These are phyloP conservation scores for Oreocharis arfaki DNA, from an alignment of 2,113 vertebrate species.

Conservation along the genomic window DNA sequence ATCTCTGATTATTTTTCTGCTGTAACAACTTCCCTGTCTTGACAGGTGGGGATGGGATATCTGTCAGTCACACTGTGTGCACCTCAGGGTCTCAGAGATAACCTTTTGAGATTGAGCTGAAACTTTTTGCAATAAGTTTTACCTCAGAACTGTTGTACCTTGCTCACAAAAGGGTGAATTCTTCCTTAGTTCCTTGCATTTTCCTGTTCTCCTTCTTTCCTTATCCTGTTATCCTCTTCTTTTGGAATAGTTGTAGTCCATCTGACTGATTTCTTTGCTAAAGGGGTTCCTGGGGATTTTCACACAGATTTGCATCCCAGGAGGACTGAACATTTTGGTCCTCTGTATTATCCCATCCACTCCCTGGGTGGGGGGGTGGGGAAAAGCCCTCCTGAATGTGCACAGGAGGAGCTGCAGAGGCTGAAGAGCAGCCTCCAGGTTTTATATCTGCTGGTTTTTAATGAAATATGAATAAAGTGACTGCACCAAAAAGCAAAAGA, in stretches of 20 bases:
- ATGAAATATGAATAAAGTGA: background rate
- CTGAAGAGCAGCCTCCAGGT: background rate
- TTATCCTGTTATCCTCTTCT: background rate
- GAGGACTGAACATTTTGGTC: background rate
- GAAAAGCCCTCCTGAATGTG: background rate
- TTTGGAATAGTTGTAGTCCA: background rate
- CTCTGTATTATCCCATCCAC: background rate
- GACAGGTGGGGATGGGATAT: background rate
- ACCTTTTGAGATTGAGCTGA: background rate
- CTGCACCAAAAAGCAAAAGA: background rate
- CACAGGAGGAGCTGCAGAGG: background rate
- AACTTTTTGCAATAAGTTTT: background rate
- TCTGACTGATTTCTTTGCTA: background rate
- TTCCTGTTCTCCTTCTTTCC: background rate
- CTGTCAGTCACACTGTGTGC: background rate
- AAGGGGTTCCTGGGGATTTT: background rate
- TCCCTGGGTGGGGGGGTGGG: background rate
- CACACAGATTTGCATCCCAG: background rate
- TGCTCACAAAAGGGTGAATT: background rate
- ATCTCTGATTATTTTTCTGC: background rate
- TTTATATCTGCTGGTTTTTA: background rate
- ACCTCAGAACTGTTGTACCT: background rate
- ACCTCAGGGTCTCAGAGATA: background rate
- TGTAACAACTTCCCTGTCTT: background rate
- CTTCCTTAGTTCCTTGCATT: background rate